These are phyloP conservation scores for Anoplolepis gracilipes DNA, from an alignment of 1,140 invertebrate species.

Conservation along the genomic window DNA sequence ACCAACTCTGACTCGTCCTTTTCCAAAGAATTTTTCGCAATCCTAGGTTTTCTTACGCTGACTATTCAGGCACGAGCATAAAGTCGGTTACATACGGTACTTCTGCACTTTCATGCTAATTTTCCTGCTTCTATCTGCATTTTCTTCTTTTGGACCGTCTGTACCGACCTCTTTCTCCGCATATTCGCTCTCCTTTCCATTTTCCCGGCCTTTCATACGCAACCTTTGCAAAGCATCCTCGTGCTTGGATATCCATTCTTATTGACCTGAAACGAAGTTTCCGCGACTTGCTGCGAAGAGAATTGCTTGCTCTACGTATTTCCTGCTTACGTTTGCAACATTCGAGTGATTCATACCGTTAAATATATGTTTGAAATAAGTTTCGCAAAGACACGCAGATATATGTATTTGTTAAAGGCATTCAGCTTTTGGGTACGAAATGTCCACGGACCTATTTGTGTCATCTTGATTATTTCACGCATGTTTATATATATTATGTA, in stretches of 20 bases:
- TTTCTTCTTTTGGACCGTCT: conserved; percentile 32
- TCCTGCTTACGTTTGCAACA: conserved; percentile 69
- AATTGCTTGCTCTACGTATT: conserved; percentile 59
- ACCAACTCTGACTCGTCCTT: not conserved
- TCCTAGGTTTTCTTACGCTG: conserved; percentile 24
- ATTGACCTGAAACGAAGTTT: conserved; percentile 67
- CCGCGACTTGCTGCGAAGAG: conserved; percentile 45
- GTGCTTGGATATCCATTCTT: conserved; percentile 57
- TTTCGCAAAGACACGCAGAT: conserved; percentile 9
- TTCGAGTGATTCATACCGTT: conserved; percentile 24
- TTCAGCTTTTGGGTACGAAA: not conserved
- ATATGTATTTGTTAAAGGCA: not conserved
- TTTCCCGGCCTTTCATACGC: conserved; percentile 44
- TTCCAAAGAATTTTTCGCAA: conserved; percentile 46
- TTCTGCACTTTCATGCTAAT: conserved; percentile 60
- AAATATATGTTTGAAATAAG: conserved; percentile 16
- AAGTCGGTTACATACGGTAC: conserved; percentile 55
- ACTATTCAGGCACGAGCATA: conserved; percentile 39
- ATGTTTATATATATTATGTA: not conserved
- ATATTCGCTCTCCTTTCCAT: conserved; percentile 33
- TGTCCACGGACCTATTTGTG: not conserved
- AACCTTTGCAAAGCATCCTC: conserved; percentile 33
- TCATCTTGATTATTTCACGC: not conserved
- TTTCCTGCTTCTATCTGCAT: conserved; percentile 55
- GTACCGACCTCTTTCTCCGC: not conserved